Evolutionary conservation across 2,888 invertebrate species (phyloP), one percentile per base, ranked within the genome.

Genomic region (Eudemis profundana): DNA sequence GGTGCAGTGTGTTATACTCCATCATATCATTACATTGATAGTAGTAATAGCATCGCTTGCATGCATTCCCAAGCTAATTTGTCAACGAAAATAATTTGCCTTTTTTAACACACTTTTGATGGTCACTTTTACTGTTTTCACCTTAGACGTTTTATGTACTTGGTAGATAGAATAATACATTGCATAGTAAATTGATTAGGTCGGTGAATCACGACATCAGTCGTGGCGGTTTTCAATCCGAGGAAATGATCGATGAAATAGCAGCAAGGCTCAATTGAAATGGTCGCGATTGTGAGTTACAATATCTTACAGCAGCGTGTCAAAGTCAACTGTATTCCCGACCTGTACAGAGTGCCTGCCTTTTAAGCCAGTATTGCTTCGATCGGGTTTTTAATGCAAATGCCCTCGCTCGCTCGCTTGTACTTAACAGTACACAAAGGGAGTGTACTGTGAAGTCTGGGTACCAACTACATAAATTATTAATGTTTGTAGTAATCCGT

Each of bases 261-360:
- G 47, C 40, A 38, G 21, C 63, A 63, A 56, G 63, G 49, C 40
- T 63, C 63, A 63, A 63, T 56, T 63, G 56, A 59, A 50, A 50
- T 33, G 33, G 44, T 51, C 42, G 44, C 47, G 12, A 38, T 63
- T 27, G 42, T 29, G 15, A 40, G 54, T 10, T 12, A 27, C 23
- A 53, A 38, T 53, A 40, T 15, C 10, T 15, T 40, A 27, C 14
- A 27, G n/a, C 14, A 27, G n/a, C 38, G 23, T 14, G 38, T 14
- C 15, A 12, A 53, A 53, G 40, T 14, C 38, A 40, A n/a, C 14
- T 14, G 4, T 38, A 38, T 14, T 4, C 21, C 10, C 38, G 14
- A 2, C 19, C 10, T 40, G 12, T 4, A 38, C 27, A 23, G 21
- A 40, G 2, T 54, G n/a, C 53, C 38, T 40, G 14, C 15, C 33